Percentiles rank a stretch among this genome's conserved stretches.
Conservation (phyloP, 2,113 vertebrate genomes). For the Urocitellus parryii region DNA sequence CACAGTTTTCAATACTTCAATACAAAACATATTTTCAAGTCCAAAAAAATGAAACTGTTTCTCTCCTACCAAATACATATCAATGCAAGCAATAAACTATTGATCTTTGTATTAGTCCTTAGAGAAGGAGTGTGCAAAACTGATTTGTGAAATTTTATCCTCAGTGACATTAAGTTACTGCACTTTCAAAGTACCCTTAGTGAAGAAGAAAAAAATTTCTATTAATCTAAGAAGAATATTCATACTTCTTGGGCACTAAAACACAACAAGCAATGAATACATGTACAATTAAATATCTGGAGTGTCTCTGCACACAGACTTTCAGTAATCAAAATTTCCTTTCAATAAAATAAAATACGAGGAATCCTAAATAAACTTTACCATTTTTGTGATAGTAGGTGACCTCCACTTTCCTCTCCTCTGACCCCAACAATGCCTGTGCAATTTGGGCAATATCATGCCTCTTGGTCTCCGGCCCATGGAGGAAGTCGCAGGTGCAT, state of each 20-base stretch:
- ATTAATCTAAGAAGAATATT: background rate
- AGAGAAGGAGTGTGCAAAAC: background rate
- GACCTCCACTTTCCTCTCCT: conserved; percentile 98
- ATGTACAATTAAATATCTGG: background rate
- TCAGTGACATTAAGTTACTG: conserved; percentile 14
- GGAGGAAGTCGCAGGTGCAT: conserved; percentile 98
- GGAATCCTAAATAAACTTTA: conserved; percentile 87
- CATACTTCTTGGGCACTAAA: background rate
- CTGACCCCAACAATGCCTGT: conserved; percentile 95
- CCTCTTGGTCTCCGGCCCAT: conserved; percentile 95
- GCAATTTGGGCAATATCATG: conserved; percentile 95
- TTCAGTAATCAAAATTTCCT: conserved; percentile 46
- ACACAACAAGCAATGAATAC: background rate
- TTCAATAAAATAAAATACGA: conserved; percentile 43
- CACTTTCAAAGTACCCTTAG: background rate
- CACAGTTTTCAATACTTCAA: background rate
- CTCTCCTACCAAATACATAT: background rate
- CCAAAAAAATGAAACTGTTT: conserved; percentile 42
- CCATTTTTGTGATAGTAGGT: conserved; percentile 99
- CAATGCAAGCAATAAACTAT: background rate
- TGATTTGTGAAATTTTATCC: conserved; percentile 18
- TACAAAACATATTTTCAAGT: background rate
- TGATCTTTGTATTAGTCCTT: background rate
- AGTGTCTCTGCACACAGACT: background rate
- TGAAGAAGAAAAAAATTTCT: conserved; percentile 18